Evolutionary conservation across 2,797 vertebrate species (phyloP).

Genomic region (Lepilemur septentrionalis): DNA sequence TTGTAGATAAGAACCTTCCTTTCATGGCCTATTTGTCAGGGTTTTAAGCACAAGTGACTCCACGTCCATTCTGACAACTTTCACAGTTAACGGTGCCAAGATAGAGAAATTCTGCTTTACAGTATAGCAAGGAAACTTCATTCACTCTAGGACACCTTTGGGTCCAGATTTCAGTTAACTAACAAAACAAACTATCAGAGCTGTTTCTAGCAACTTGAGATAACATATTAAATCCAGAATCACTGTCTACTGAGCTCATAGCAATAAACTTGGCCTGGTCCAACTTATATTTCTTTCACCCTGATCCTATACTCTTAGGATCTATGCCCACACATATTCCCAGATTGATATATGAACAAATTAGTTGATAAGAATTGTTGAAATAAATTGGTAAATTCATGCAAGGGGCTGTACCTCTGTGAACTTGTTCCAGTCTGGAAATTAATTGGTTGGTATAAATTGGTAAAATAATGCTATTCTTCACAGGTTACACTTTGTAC

Average conservation of each 20-base stretch:
- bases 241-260: background rate
- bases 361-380: background rate
- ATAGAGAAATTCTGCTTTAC: background rate
- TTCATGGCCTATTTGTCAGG: background rate
- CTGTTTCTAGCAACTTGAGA: background rate
- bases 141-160: background rate
- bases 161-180: background rate
- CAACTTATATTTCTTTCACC: background rate
- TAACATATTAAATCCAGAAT: background rate
- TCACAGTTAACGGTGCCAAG: background rate
- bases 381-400: background rate
- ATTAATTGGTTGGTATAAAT: background rate
- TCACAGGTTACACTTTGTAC: background rate
- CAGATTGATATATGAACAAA: background rate
- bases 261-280: background rate
- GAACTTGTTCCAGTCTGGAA: background rate
- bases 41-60: background rate
- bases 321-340: background rate
- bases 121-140: background rate
- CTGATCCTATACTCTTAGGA: background rate
- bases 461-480: background rate
- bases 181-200: background rate
- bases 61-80: background rate
- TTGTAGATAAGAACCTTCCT: background rate
- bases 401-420: background rate